Base-by-base conservation (phyloP, 2,797 vertebrate genomes). In the Myripristis jacobus region DNA sequence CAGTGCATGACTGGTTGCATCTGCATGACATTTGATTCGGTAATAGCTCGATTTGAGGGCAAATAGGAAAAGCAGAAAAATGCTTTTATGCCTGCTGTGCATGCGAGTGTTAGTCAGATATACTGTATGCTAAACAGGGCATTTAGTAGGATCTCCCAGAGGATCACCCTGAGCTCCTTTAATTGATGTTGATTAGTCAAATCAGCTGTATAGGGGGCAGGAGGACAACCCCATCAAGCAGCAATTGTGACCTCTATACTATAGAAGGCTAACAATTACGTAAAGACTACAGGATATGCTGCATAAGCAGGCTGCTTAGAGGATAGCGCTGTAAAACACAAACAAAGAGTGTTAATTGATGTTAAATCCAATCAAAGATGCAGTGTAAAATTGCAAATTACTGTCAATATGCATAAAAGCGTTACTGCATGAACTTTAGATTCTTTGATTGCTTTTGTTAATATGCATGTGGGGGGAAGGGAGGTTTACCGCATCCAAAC, bases 121-220 rank as follows among this genome's bases (percentile, higher is more conserved):
- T 55, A 73, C 36, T 54, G 61, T 54, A 41, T 41, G 38, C 38
- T 41, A 71, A 75, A 61, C 59, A 47, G 66, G 59, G 71, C 72
- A 12, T 79, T 86, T 53, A 72, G 58, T 11, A 24, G 67, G 56
- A 70, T 76, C 44, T 78, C 76, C 69, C 70, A 15, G 55, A 70
- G 51, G 59, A 76, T 59, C 1, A 3, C 44, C 44, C 59, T 86
- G 80, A 89, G 76, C 85, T 66, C 53, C 77, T 70, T 51, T 91
- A 92, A 91, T 86, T 89, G 88, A 87, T 87, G 83, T 80, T 80
- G 86, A 91, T 91, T 80, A 89, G 86, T 90, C 81, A 90, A 90
- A 91, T 89, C 75, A 84, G 83, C 62, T 62, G 51, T 61, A 27
- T 48, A 47, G 77, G 76, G 80, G 62, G 77, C 73, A 77, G 46